Evolutionary conservation across 2,888 invertebrate species (phyloP), one percentile per base, ranked within the genome.

Genomic region (Noctua fimbriata): DNA sequence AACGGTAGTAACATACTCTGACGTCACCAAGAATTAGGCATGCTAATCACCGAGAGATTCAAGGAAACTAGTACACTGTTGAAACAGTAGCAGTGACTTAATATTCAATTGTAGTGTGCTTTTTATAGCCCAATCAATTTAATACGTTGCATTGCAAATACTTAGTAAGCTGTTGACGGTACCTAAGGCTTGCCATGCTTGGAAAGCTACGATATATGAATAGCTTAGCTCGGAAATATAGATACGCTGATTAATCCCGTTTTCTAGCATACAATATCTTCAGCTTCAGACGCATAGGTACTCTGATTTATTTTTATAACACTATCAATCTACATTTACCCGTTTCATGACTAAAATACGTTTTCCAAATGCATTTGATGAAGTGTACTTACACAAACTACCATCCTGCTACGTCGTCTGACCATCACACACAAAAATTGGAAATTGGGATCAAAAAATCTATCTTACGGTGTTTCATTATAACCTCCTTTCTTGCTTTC

Each of bases 91-190:
- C 0, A 18, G 5, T 6, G 3, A 16, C 14, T 85, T 76, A 24
- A 66, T 83, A 85, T 83, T 73, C 83, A 14, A n/a, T 16, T 41
- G n/a, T 24, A 7, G 73, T 74, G 12, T 32, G 10, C 6, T 73
- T 85, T 84, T 86, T 83, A 85, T 79, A 47, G 73, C 58, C 47
- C 32, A 60, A 74, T 82, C 71, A 79, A 85, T 85, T 82, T n/a
- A 49, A 69, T 32, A 71, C 4, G 63, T n/a, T 65, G 21, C 67
- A 44, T 32, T 65, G 71, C 49, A 5, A 58, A 60, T 32, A 18
- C 21, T 60, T 55, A 32, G n/a, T 36, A 12, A 72, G 6, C 44
- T 21, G 12, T 65, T 65, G 9, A 69, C 32, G 16, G 52, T 60
- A 28, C 16, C 2, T 28, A 1, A 65, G 47, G 66, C 52, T 55